Percentiles rank a stretch among this genome's conserved stretches.
Evolutionary conservation across 2,888 invertebrate species (phyloP).

Genomic region (Eilema depressum): DNA sequence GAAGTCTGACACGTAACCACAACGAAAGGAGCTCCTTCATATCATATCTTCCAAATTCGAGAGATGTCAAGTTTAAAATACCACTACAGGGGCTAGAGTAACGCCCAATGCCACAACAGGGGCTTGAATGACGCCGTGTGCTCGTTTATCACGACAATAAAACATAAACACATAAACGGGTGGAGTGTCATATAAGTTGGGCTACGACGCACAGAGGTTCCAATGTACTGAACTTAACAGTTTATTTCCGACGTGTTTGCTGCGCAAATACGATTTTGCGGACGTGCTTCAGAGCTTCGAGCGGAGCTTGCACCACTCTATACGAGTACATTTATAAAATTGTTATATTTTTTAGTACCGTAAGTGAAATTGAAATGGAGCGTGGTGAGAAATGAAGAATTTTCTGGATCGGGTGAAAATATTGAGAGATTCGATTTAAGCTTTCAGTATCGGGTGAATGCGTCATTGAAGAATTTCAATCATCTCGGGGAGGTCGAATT

Average conservation of each 20-base stretch:
- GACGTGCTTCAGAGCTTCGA: constrained; percentile 68
- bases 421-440: constrained; percentile 4
- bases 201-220: constrained; percentile 43
- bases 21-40: no score
- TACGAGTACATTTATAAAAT: constrained; percentile 52
- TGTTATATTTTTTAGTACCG: constrained; percentile 48
- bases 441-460: background rate
- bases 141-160: background rate
- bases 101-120: no score
- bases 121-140: background rate
- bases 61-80: no score
- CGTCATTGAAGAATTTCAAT: background rate
- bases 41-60: no score
- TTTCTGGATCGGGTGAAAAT: constrained; percentile 22
- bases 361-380: constrained; percentile 49
- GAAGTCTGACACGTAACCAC: no score
- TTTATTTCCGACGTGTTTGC: constrained; percentile 77
- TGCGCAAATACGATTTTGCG: constrained; percentile 77
- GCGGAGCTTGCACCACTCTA: constrained; percentile 30
- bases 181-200: constrained; percentile 37
- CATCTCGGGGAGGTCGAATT: background rate
- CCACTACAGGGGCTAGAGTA: no score
- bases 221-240: constrained; percentile 74
- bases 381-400: constrained; percentile 38
- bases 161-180: constrained; percentile 16